Percentiles rank a stretch among this genome's conserved stretches.
These are phyloP conservation scores for Pseudoips prasinana DNA, from an alignment of 2,888 invertebrate species.

Conservation along the genomic window DNA sequence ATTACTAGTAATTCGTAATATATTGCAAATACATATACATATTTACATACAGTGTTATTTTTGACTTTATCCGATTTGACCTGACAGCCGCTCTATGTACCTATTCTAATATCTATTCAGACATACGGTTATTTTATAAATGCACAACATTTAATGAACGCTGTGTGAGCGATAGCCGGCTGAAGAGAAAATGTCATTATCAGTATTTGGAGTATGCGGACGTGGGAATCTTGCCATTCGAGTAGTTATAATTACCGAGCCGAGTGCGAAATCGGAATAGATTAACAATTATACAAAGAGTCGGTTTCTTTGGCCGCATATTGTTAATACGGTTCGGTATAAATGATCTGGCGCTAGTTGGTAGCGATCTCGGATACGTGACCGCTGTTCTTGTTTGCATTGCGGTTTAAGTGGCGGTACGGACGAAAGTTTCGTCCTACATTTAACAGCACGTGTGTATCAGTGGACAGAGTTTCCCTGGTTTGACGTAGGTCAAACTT, in stretches of 20 bases:
- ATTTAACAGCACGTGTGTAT: conserved; percentile 65
- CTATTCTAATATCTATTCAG: too few species aligned
- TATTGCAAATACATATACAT: too few species aligned
- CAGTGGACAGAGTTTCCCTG: conserved; percentile 66
- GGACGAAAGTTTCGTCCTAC: conserved; percentile 75
- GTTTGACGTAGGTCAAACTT: conserved; percentile 57
- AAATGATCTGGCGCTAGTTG: conserved; percentile 42
- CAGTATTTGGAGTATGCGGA: conserved; percentile 66
- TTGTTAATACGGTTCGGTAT: conserved; percentile 45
- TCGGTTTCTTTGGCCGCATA: conserved; percentile 43
- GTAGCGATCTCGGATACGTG: conserved; percentile 62
- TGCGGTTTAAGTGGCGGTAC: conserved; percentile 64
- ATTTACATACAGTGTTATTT: too few species aligned
- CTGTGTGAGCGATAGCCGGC: conserved; percentile 16
- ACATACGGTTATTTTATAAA: conserved; percentile 31
- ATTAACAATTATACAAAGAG: conserved; percentile 49
- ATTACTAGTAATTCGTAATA: too few species aligned
- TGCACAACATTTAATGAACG: conserved; percentile 30
- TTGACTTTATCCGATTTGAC: too few species aligned
- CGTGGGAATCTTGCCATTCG: conserved; percentile 63
- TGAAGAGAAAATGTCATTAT: conserved; percentile 35
- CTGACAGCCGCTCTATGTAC: too few species aligned
- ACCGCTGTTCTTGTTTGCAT: conserved; percentile 67
- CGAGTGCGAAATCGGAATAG: conserved; percentile 48
- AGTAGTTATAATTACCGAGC: conserved; percentile 52